These are phyloP conservation scores for Brachyptera putata DNA, from an alignment of 2,888 invertebrate genomes.

Conservation along the genomic window DNA sequence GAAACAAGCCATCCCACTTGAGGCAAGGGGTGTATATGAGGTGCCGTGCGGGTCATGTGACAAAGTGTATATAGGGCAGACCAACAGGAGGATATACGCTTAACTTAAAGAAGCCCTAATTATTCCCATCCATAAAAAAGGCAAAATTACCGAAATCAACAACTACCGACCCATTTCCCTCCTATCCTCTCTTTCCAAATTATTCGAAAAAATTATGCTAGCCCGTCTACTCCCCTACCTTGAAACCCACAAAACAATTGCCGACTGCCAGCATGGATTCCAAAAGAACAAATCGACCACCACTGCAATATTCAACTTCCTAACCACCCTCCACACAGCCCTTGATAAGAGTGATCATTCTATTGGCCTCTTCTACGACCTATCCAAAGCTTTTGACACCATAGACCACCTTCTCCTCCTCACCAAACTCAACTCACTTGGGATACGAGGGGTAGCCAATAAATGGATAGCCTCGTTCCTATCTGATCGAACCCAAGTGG, in stretches of 20 bases:
- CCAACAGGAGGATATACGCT: too few species aligned
- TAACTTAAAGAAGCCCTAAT: not conserved
- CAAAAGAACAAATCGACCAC: conserved; percentile 13
- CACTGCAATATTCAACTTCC: too few species aligned
- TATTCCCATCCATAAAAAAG: conserved; percentile 15
- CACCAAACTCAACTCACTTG: too few species aligned
- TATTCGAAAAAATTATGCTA: conserved; percentile 3
- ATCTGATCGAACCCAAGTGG: conserved; percentile 11
- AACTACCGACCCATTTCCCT: conserved; percentile 21
- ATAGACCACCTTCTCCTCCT: conserved; percentile 14
- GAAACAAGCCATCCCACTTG: too few species aligned
- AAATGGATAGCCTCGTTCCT: too few species aligned
- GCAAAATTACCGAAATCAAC: conserved; percentile 13
- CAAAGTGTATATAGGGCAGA: too few species aligned
- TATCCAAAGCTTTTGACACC: conserved; percentile 27
- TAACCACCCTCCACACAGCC: conserved; percentile 1
- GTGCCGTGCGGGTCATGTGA: too few species aligned
- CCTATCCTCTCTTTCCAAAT: conserved; percentile 12
- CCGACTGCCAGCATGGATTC: conserved; percentile 24
- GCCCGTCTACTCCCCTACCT: too few species aligned
- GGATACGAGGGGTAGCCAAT: too few species aligned
- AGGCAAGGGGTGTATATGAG: too few species aligned
- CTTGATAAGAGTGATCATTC: conserved; percentile 5
- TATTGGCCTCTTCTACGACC: conserved; percentile 19
- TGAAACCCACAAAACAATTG: not conserved